Base-by-base conservation (phyloP, 2,113 vertebrate species). In the Otus sunia region DNA sequence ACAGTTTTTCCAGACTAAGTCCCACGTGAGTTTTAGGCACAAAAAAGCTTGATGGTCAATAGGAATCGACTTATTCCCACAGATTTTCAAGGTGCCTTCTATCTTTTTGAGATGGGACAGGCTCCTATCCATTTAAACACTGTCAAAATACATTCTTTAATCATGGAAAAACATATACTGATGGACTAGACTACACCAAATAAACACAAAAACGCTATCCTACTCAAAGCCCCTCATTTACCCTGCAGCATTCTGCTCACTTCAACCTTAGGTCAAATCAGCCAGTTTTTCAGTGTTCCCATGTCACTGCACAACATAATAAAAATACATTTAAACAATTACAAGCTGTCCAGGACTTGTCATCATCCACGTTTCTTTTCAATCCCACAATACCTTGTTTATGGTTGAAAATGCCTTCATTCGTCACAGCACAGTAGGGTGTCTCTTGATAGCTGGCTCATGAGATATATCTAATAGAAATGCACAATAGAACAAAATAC, bases 391-490 rank as follows among this genome's bases (percentile, higher is more conserved):
- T 76, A 93, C 89, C 91, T 96, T 92, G 90, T 94, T 96, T 89
- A 81, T 19, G 59, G 88, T 43, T 67, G 88, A 96, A 97, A 92
- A 96, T 68, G 95, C 94, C 81, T 86, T 90, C 93, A 62, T 77
- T 94, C 27, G 64, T 80, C 95, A 96, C 60, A 80, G 92, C 91
- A 60, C 72, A 82, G 91, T 26, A 64, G 72, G 29, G 63, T 66
- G 73, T 59, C 90, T 74, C 82, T 78, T 36, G 86, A 92, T 69
- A 97, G 92, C 60, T 60, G 37, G 58, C 89, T 90, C 92, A 45
- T 3, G 58, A 96, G 96, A 96, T 78, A 53, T 27, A 94, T 41
- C 92, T 81, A 93, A 95, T 21, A 96, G 92, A 94, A 96, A 89
- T 18, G 74, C 74, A 91, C 88, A 96, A 66, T 6, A 7, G 79